These are phyloP conservation scores for Agriopis aurantiaria DNA, from an alignment of 2,888 invertebrate genomes.

Conservation along the genomic window DNA sequence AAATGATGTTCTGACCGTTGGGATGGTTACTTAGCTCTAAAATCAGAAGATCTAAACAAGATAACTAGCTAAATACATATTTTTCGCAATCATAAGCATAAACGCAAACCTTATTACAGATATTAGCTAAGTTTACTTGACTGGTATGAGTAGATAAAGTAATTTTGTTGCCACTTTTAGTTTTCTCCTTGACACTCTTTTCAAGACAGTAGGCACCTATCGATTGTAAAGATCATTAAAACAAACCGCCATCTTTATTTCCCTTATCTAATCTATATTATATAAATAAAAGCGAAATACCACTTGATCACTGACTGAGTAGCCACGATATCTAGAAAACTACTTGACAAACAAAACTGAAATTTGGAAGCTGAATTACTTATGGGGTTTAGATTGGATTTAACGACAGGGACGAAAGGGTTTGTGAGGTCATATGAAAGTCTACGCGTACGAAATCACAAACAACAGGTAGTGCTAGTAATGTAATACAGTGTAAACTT, in stretches of 20 bases:
- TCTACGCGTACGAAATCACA: no score
- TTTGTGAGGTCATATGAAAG: no score
- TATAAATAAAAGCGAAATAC: no score
- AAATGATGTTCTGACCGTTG: conserved; percentile 10
- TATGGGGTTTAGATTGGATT: no score
- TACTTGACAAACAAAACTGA: no score
- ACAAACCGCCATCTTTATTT: neutral
- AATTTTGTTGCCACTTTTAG: neutral
- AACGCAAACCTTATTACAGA: neutral
- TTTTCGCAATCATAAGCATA: neutral
- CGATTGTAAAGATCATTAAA: neutral
- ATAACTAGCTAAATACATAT: conserved; percentile 2
- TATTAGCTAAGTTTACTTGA: neutral
- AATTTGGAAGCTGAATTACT: no score
- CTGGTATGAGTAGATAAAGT: neutral
- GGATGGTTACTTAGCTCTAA: conserved; percentile 8
- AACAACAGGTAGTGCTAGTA: no score
- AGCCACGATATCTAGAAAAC: no score
- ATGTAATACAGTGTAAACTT: no score
- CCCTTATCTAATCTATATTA: neutral
- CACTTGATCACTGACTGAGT: no score
- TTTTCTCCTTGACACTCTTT: conserved; percentile 5
- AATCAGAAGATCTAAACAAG: conserved; percentile 8
- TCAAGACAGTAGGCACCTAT: neutral
- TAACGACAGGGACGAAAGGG: no score